These are phyloP conservation scores for Coregonus ussuriensis DNA, from an alignment of 2,797 vertebrate species.

Conservation along the genomic window DNA sequence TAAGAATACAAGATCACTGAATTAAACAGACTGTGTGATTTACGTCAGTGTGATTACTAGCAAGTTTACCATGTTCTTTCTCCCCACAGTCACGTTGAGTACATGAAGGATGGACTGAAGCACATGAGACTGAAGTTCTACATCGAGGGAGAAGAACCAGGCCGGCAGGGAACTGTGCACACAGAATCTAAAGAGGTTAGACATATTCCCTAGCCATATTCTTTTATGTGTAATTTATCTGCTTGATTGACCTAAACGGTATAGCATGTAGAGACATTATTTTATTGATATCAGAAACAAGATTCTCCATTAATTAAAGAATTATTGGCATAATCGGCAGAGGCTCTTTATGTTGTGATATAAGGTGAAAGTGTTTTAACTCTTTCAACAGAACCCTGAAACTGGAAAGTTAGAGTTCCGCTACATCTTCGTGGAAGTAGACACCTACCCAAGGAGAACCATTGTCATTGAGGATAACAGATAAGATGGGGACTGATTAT, in stretches of 20 bases:
- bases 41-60: neutral
- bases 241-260: neutral
- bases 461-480: conserved; percentile 93
- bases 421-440: conserved; percentile 92
- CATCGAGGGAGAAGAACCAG: conserved; percentile 90
- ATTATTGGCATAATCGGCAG: neutral
- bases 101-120: conserved; percentile 85
- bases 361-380: neutral
- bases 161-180: conserved; percentile 87
- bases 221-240: neutral
- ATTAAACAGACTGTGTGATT: neutral
- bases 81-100: conserved; percentile 83
- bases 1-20: neutral
- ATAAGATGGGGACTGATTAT: conserved; percentile 39
- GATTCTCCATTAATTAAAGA: too few species aligned
- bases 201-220: conserved; percentile 14
- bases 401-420: conserved; percentile 85
- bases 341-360: neutral
- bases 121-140: conserved; percentile 92
- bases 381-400: conserved; percentile 80
- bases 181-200: conserved; percentile 88
- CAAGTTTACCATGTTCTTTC: neutral
- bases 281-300: too few species aligned
- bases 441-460: conserved; percentile 85
- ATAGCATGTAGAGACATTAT: too few species aligned